Evolutionary conservation across 2,888 invertebrate species (phyloP).

Genomic region (Bembecia ichneumoniformis): DNA sequence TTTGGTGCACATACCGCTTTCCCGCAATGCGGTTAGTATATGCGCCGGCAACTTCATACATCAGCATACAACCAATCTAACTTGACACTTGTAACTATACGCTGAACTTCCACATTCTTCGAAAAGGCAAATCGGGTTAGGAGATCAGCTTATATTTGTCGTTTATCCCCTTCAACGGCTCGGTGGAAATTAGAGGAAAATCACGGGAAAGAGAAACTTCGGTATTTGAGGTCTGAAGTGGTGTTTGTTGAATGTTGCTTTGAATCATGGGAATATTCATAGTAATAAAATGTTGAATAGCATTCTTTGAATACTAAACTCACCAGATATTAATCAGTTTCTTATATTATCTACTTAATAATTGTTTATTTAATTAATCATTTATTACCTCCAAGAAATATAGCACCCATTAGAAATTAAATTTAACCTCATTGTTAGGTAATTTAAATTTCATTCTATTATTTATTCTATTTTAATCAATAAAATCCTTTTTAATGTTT

Average conservation of each 20-base stretch:
- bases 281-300: constrained; percentile 7
- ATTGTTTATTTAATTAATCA: too few relatives aligned
- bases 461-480: too few relatives aligned
- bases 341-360: too few relatives aligned
- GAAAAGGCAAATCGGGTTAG: neutral
- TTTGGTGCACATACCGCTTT: constrained; percentile 3
- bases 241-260: constrained; percentile 4
- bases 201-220: constrained; percentile 23
- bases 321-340: too few relatives aligned
- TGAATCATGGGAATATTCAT: neutral
- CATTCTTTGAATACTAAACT: too few relatives aligned
- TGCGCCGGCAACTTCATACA: constrained; percentile 22
- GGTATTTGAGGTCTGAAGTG: constrained; percentile 18
- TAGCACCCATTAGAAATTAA: too few relatives aligned
- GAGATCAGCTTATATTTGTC: constrained; percentile 12
- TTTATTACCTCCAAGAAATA: too few relatives aligned
- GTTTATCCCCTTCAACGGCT: constrained; percentile 22
- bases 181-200: constrained; percentile 30
- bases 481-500: too few relatives aligned
- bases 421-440: too few relatives aligned
- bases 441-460: too few relatives aligned
- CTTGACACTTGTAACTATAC: constrained; percentile 15
- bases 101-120: constrained; percentile 1
- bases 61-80: constrained; percentile 14
- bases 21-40: constrained; percentile 31